phyloP scores from a whole-genome alignment of 2,888 invertebrate species.

The Caenorhabditis sp. region DNA sequence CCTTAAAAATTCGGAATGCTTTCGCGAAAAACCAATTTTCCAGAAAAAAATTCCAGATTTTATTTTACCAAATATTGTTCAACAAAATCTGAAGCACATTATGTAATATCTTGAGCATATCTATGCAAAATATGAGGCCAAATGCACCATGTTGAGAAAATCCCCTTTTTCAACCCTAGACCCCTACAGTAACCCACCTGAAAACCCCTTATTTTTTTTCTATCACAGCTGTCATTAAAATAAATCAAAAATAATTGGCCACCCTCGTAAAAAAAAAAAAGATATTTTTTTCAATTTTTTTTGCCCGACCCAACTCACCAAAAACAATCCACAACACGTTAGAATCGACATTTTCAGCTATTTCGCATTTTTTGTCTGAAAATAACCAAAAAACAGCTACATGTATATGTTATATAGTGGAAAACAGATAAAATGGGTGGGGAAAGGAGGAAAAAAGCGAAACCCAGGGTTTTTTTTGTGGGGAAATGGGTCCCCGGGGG shows the following conservation, averaged over 20 bases:
- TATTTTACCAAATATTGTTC: too few species aligned
- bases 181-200: too few species aligned
- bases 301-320: neutral
- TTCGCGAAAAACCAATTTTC: too few species aligned
- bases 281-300: neutral
- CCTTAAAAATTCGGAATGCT: too few species aligned
- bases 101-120: too few species aligned
- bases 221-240: neutral
- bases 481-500: neutral
- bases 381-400: neutral
- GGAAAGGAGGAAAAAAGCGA: neutral
- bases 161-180: too few species aligned
- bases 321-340: neutral
- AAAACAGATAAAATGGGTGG: neutral
- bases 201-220: too few species aligned
- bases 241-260: neutral
- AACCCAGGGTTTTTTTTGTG: neutral
- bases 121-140: too few species aligned
- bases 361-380: neutral
- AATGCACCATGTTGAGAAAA: too few species aligned
- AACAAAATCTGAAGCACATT: too few species aligned
- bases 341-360: neutral
- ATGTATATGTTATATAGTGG: too few species aligned
- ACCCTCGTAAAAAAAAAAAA: neutral
- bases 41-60: too few species aligned